Percentiles rank a stretch among this genome's conserved stretches.
These are phyloP conservation scores for Blastomussa wellsi DNA, from an alignment of 92 coral and sea anemone species.

Conservation along the genomic window DNA sequence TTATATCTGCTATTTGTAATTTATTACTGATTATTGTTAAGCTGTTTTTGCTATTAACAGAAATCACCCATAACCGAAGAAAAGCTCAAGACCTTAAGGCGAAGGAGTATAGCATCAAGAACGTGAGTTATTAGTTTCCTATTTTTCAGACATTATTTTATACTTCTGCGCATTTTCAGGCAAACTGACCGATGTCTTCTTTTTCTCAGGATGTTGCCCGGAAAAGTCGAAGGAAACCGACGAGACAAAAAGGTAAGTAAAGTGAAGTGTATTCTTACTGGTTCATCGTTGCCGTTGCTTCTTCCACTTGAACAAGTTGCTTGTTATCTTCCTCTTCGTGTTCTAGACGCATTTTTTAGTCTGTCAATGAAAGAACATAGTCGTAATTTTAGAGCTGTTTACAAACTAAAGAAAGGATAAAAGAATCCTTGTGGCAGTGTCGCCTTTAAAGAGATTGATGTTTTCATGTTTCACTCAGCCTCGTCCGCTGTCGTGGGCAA, in stretches of 20 bases:
- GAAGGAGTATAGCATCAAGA: slow-evolving; percentile 66
- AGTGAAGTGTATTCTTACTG: too few species aligned
- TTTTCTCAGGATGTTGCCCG: slow-evolving; percentile 55
- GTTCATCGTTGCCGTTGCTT: not conserved
- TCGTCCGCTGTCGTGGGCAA: slow-evolving; percentile 98
- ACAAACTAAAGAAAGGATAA: too few species aligned
- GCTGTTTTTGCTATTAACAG: slow-evolving; percentile 16
- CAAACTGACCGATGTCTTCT: not conserved
- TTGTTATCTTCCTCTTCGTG: too few species aligned
- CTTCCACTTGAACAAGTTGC: too few species aligned
- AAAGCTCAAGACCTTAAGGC: slow-evolving; percentile 59
- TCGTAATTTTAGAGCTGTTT: too few species aligned
- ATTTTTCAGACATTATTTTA: not conserved
- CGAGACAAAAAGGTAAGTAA: slow-evolving; percentile 64
- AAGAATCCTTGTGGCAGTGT: too few species aligned
- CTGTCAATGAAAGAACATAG: too few species aligned
- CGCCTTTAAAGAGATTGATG: not conserved
- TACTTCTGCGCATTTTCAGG: not conserved
- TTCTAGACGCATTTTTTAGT: too few species aligned
- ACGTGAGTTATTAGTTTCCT: slow-evolving; percentile 59
- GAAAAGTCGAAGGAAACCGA: slow-evolving; percentile 57
- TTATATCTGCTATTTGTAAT: not conserved
- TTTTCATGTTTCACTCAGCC: slow-evolving; percentile 43
- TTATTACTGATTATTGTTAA: not conserved
- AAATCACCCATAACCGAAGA: slow-evolving; percentile 49